phyloP scores from a whole-genome alignment of 2,113 vertebrate genomes.

The human region DNA sequence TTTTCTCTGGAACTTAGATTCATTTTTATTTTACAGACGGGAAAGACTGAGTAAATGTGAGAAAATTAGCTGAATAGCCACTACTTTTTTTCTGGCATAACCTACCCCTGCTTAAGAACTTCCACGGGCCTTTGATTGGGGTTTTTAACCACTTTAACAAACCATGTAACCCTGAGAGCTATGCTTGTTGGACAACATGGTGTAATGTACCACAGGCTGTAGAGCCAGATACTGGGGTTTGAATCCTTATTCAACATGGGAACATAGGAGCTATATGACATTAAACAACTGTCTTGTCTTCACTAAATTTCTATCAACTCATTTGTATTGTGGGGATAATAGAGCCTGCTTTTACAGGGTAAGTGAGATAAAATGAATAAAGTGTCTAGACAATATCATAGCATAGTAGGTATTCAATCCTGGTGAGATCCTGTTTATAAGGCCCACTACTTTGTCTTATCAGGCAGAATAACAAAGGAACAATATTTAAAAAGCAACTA shows the following conservation, averaged over 20 bases:
- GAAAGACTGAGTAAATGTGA: not conserved
- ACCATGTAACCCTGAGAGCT: not conserved
- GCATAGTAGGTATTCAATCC: too few relatives aligned
- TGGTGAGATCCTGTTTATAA: not conserved
- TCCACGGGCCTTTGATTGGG: not conserved
- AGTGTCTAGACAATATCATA: not conserved
- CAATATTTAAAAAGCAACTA: not conserved
- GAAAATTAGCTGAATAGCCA: not conserved
- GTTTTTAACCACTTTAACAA: not conserved
- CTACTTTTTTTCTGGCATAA: not conserved
- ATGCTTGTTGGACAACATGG: not conserved
- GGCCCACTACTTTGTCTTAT: not conserved
- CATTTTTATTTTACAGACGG: slow-evolving; percentile 14
- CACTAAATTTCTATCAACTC: not conserved
- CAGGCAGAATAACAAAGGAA: not conserved
- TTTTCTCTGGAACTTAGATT: not conserved
- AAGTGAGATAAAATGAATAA: not conserved
- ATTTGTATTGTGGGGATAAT: not conserved
- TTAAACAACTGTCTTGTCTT: not conserved
- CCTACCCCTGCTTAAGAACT: not conserved
- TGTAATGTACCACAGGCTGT: not conserved
- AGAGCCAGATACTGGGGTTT: not conserved
- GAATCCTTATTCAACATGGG: not conserved
- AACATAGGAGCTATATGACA: not conserved
- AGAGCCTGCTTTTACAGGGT: not conserved